Conservation (phyloP, 2,797 vertebrate genomes). For the Periparus ater region DNA sequence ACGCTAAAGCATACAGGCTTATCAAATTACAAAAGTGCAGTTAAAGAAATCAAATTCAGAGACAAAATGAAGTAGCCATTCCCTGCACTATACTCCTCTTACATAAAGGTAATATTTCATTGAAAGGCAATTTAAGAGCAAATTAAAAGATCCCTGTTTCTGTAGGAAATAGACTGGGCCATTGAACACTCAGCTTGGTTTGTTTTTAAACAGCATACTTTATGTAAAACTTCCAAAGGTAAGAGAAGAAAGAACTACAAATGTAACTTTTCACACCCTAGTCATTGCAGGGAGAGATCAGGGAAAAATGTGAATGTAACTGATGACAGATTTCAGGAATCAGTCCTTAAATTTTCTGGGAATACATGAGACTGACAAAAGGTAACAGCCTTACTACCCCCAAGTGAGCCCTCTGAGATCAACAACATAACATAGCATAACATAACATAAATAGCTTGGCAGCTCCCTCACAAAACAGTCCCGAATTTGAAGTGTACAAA, state of each 20-base stretch:
- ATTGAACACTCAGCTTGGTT: neutral
- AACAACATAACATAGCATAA: neutral
- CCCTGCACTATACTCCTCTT: neutral
- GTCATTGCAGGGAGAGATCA: neutral
- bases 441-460: neutral
- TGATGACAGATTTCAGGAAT: neutral
- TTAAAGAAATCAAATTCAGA: neutral
- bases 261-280: neutral
- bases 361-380: neutral
- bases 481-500: neutral
- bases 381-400: neutral
- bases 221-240: neutral
- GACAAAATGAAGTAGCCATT: neutral
- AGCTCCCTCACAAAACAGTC: neutral
- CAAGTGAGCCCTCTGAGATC: neutral
- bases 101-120: neutral
- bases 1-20: neutral
- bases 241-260: neutral
- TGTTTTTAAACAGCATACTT: neutral
- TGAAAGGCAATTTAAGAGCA: neutral
- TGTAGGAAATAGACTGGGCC: neutral
- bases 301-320: neutral
- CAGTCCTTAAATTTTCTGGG: neutral
- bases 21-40: neutral
- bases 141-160: neutral